These are phyloP conservation scores for Haemorhous mexicanus DNA, from an alignment of 2,113 vertebrate species.

Conservation along the genomic window DNA sequence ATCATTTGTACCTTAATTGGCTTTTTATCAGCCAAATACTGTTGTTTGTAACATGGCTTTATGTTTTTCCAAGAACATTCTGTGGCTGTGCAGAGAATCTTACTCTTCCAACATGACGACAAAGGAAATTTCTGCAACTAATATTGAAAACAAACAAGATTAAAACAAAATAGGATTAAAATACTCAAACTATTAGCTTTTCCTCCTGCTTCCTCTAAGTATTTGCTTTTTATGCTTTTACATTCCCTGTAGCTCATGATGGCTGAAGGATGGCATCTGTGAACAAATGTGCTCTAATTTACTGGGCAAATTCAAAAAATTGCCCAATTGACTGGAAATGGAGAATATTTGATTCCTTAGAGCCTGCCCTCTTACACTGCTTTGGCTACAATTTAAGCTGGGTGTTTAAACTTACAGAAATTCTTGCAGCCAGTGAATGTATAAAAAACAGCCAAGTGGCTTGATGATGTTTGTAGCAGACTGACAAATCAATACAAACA, in stretches of 20 bases:
- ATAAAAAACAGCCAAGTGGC: not conserved
- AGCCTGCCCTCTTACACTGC: not conserved
- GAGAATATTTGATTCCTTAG: not conserved
- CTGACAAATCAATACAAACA: not conserved
- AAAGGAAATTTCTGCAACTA: constrained; percentile 35
- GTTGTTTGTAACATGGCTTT: not conserved
- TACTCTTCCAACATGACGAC: not conserved
- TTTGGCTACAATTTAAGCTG: not conserved
- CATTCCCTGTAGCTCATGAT: not conserved
- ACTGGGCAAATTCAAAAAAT: not conserved
- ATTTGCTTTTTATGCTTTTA: not conserved
- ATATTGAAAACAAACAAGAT: constrained; percentile 29
- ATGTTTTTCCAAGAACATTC: not conserved
- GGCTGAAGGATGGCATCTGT: not conserved
- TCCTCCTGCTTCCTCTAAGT: not conserved
- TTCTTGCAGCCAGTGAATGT: not conserved
- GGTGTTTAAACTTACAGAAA: not conserved
- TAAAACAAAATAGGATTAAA: constrained; percentile 45
- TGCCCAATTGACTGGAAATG: not conserved
- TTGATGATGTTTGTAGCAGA: not conserved
- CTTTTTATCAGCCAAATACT: not conserved
- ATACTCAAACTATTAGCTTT: constrained; percentile 4
- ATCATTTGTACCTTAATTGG: not conserved
- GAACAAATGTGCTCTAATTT: not conserved
- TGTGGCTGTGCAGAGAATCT: not conserved